Evolutionary conservation across 1,140 invertebrate species (phyloP).

Genomic region (Geopemphigus sp.): DNA sequence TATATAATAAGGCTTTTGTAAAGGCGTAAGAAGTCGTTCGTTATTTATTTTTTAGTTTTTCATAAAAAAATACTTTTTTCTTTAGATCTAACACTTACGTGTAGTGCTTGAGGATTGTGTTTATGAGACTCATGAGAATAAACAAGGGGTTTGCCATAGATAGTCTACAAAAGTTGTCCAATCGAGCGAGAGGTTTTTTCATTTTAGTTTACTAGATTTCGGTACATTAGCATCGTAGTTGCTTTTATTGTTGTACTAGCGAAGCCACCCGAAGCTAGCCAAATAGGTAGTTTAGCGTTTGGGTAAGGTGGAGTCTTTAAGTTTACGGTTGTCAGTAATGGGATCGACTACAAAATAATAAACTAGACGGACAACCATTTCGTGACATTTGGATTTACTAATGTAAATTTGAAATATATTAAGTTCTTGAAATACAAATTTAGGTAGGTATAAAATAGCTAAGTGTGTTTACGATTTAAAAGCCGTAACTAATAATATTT

Average conservation of each 20-base stretch:
- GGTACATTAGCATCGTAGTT: conserved; percentile 27
- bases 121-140: conserved; percentile 22
- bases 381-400: not conserved
- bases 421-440: no score
- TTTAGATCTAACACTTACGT: not conserved
- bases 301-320: conserved; percentile 2
- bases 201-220: conserved; percentile 23
- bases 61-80: not conserved
- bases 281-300: not conserved
- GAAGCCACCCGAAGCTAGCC: not conserved
- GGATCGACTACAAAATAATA: not conserved
- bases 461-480: no score
- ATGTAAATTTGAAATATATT: not conserved
- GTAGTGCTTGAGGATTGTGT: not conserved
- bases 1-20: not conserved
- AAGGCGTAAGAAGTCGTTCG: not conserved
- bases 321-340: conserved; percentile 13
- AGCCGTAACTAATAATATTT: no score
- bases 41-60: not conserved
- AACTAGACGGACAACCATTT: not conserved
- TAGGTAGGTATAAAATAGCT: no score
- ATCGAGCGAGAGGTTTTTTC: conserved; percentile 16
- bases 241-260: conserved; percentile 16
- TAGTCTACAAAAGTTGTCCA: not conserved
- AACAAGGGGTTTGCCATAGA: not conserved